These are phyloP conservation scores for Petaurus breviceps DNA, from an alignment of 2,113 vertebrate genomes.

Conservation along the genomic window DNA sequence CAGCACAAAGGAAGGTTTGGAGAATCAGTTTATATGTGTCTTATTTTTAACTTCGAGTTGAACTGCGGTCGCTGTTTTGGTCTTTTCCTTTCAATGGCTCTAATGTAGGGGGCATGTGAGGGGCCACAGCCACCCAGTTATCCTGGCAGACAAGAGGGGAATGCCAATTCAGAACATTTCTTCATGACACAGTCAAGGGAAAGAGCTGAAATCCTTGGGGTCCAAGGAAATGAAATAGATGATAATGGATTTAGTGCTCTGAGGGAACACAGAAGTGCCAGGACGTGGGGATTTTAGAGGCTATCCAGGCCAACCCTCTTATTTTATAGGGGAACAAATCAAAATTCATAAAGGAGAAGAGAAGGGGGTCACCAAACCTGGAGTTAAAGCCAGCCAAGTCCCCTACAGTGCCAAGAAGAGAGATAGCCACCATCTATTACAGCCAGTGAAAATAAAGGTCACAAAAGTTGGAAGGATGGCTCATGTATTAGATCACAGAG, in stretches of 20 bases:
- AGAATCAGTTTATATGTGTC: slow-evolving; percentile 41
- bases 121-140: accelerated
- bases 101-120: background rate
- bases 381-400: background rate
- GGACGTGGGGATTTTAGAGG: background rate
- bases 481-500: background rate
- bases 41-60: slow-evolving; percentile 62
- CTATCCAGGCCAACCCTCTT: no score
- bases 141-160: background rate
- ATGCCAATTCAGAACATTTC: background rate
- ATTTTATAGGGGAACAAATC: background rate
- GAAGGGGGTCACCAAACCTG: background rate
- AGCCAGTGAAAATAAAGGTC: background rate
- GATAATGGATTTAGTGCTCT: background rate
- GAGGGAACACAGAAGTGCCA: background rate
- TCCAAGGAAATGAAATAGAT: background rate
- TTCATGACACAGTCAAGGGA: background rate
- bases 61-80: background rate
- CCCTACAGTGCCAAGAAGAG: background rate
- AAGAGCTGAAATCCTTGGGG: background rate
- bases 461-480: background rate
- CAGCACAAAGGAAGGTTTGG: background rate
- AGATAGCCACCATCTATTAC: background rate
- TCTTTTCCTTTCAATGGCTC: background rate
- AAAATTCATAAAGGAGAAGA: background rate